These are phyloP conservation scores for Lonchura striata DNA, from an alignment of 2,113 vertebrate genomes.

Conservation along the genomic window DNA sequence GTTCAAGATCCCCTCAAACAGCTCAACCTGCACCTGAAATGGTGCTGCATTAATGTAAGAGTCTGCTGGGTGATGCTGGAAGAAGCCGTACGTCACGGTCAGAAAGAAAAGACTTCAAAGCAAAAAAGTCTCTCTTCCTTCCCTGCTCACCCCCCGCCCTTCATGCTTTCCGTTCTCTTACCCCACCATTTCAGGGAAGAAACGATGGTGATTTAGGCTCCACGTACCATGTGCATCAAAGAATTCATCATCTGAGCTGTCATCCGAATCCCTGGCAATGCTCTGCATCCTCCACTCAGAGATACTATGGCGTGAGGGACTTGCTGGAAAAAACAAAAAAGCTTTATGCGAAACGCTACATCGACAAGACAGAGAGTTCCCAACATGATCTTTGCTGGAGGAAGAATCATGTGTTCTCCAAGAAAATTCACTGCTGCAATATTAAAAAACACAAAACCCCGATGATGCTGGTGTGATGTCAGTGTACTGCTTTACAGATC, in stretches of 20 bases:
- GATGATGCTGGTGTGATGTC: conserved; percentile 55
- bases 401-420: conserved; percentile 16
- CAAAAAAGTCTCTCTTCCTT: background rate
- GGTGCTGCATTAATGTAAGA: background rate
- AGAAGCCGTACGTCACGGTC: background rate
- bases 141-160: background rate
- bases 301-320: conserved; percentile 91
- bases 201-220: background rate
- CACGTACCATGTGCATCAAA: conserved; percentile 92
- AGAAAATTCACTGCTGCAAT: conserved; percentile 39
- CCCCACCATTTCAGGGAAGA: conserved; percentile 17
- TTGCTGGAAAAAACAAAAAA: conserved; percentile 76
- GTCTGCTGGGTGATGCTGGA: background rate
- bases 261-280: conserved; percentile 92
- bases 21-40: background rate
- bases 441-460: conserved; percentile 30
- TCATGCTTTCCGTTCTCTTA: background rate
- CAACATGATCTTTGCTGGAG: conserved; percentile 45
- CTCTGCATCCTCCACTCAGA: conserved; percentile 98
- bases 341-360: background rate
- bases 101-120: conserved; percentile 17
- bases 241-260: conserved; percentile 95
- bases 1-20: background rate
- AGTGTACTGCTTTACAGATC: conserved; percentile 24
- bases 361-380: conserved; percentile 12